These are phyloP conservation scores for Tachuris rubrigastra DNA, from an alignment of 2,113 vertebrate species.

Conservation along the genomic window DNA sequence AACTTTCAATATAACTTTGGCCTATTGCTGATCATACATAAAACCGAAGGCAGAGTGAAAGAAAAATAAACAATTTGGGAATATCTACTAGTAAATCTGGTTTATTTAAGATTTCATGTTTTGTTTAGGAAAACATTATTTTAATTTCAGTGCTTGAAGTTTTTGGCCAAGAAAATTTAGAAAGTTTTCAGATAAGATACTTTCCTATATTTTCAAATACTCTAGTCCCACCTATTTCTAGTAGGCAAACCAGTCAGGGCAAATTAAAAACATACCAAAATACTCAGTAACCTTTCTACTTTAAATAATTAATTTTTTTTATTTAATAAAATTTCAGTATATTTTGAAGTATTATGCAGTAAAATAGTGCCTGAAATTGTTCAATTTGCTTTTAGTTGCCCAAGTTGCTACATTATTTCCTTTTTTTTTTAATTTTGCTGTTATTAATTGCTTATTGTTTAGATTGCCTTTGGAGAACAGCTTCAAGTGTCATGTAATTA, in stretches of 20 bases:
- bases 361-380: neutral
- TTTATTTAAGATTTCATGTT: neutral
- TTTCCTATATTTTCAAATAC: neutral
- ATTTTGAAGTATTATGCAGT: neutral
- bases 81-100: neutral
- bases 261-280: neutral
- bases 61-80: neutral
- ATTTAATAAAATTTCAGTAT: neutral
- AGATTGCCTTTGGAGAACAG: neutral
- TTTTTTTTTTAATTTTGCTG: neutral
- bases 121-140: neutral
- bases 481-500: neutral
- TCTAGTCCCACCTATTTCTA: neutral
- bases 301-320: neutral
- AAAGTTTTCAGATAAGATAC: neutral
- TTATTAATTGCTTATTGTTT: neutral
- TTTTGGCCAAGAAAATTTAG: neutral
- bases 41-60: neutral
- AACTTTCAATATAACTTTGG: neutral
- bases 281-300: neutral
- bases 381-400: neutral
- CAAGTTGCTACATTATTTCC: neutral
- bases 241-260: neutral
- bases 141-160: neutral
- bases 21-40: neutral